Base-by-base conservation (phyloP, 2,113 vertebrate species). In the Herpailurus yagouaroundi region DNA sequence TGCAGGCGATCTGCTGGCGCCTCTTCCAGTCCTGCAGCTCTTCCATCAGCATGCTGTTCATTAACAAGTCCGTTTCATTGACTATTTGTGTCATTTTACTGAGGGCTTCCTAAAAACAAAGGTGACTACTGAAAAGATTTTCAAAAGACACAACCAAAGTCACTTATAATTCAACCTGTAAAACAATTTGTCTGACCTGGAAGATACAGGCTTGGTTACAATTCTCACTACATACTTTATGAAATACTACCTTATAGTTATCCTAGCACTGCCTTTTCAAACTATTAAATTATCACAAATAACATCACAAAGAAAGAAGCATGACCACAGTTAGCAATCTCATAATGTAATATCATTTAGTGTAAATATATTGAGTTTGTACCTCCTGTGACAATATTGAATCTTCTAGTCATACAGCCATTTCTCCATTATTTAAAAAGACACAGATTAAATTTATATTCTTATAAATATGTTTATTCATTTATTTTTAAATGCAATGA, bases 1-100 rank as follows among this genome's bases (percentile, higher is more conserved):
- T 99, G 98, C 99, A 99, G 55, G 99, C 99, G 0, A 99, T 99
- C 97, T 99, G 99, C 98, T 99, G 99, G 83, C 99, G 96, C 15
- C 99, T 99, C 96, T 99, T 99, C 99, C 99, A 99, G 97, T 99
- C 99, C 73, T 99, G 99, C 71, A 99, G 99, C 98, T 99, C 99
- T 6, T 99, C 99, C 27, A 97, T 98, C 73, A 99, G 99, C 99
- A 99, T 99, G 96, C 98, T 99, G 94, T 98, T 99, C 98, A 99
- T 98, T n/a, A 99, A 97, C 85, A 99, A 97, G 15, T 99, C 99
- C 0, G 99, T 99, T 97, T 99, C 99, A 55, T 99, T 99, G 89
- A 99, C 99, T 94, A 99, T 99, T 15, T 99, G 99, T 8, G 98
- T 99, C 98, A 99, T 99, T 98, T 99, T 99, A 80, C 98, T 98